Evolutionary conservation across 1,140 invertebrate genomes (phyloP).

Genomic region (Bombus waltoni): DNA sequence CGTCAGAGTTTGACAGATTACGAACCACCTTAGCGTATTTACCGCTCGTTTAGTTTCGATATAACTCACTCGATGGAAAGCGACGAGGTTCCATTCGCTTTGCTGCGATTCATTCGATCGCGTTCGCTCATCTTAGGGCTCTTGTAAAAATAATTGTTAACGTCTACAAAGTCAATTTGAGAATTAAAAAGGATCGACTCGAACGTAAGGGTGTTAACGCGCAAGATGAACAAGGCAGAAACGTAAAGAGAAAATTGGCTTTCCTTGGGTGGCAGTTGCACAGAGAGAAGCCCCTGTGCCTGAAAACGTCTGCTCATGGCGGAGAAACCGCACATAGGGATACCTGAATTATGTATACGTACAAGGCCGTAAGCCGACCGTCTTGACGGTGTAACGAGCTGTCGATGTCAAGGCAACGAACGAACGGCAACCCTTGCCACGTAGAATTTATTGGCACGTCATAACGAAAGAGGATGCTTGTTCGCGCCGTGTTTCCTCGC

Average conservation of each 20-base stretch:
- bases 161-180: background rate
- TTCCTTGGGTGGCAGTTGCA: background rate
- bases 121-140: background rate
- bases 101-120: background rate
- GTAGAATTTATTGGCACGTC: slow-evolving; percentile 50
- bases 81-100: too few relatives aligned
- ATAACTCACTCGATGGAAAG: background rate
- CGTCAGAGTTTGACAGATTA: background rate
- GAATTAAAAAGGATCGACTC: background rate
- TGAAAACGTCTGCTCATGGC: slow-evolving; percentile 40
- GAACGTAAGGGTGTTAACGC: background rate
- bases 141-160: background rate
- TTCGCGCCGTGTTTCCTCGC: slow-evolving; percentile 11
- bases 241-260: slow-evolving; percentile 26
- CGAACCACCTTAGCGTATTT: background rate
- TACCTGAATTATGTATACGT: slow-evolving; percentile 56
- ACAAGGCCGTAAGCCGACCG: slow-evolving; percentile 23
- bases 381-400: slow-evolving; percentile 52
- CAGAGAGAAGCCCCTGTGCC: slow-evolving; percentile 33
- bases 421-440: slow-evolving; percentile 18
- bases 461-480: slow-evolving; percentile 51
- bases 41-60: background rate
- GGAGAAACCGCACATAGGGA: slow-evolving; percentile 40
- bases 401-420: slow-evolving; percentile 51
- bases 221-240: background rate